Conservation (phyloP, 2,797 vertebrate genomes). For the Gastrophryne carolinensis region DNA sequence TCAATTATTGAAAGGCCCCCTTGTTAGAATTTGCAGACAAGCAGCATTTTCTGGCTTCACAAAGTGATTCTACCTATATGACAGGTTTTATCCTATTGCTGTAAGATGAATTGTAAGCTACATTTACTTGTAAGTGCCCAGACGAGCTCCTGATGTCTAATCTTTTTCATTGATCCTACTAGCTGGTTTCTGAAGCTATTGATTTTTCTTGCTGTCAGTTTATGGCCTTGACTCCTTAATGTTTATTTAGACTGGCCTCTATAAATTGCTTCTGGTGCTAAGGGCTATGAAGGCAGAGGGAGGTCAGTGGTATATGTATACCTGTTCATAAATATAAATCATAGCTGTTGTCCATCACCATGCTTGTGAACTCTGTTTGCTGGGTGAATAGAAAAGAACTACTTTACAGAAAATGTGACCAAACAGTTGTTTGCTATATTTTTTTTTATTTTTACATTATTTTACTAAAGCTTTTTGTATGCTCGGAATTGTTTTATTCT, state of each 20-base stretch:
- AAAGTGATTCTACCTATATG: constrained; percentile 60
- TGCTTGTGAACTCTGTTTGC: constrained; percentile 66
- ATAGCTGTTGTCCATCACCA: constrained; percentile 67
- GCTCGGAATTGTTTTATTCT: no score
- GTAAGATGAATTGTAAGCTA: constrained; percentile 66
- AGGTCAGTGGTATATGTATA: constrained; percentile 70
- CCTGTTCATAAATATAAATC: constrained; percentile 75
- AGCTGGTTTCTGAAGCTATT: constrained; percentile 73
- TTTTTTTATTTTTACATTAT: no score
- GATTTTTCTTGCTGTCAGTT: constrained; percentile 76
- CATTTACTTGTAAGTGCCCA: constrained; percentile 69
- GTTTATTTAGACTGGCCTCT: constrained; percentile 76
- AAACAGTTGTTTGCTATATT: constrained; percentile 62
- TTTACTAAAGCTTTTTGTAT: no score
- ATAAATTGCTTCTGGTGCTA: constrained; percentile 75
- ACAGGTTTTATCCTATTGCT: constrained; percentile 64
- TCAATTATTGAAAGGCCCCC: constrained; percentile 62
- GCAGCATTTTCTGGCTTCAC: constrained; percentile 53
- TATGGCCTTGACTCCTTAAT: constrained; percentile 76
- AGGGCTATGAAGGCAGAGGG: constrained; percentile 58
- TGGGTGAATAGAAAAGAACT: constrained; percentile 65
- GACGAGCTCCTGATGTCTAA: constrained; percentile 67
- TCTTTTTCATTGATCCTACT: constrained; percentile 77
- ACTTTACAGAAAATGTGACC: constrained; percentile 58
- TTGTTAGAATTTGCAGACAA: constrained; percentile 55